Evolutionary conservation across 1,140 invertebrate genomes (phyloP).

Genomic region (Pogonomyrmex californicus): DNA sequence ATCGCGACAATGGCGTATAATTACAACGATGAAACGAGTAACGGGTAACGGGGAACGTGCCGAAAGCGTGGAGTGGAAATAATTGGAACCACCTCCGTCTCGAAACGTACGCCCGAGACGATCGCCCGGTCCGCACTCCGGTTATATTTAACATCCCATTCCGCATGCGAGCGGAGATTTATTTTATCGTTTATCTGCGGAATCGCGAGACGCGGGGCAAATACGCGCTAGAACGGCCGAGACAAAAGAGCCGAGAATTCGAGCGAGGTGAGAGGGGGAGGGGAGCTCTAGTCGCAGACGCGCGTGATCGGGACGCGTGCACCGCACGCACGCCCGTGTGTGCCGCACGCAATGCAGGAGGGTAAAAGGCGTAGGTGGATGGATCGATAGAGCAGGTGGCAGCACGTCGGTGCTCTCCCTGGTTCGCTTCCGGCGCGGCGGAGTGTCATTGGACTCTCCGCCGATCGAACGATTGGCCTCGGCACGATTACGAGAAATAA

Average conservation of each 20-base stretch:
- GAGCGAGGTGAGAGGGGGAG: background rate
- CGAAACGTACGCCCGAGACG: background rate
- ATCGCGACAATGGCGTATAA: background rate
- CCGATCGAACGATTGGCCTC: conserved; percentile 76
- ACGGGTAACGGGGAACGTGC: background rate
- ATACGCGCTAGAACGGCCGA: background rate
- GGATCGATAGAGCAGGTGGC: conserved; percentile 82
- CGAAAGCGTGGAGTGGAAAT: background rate
- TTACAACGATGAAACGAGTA: too few relatives aligned
- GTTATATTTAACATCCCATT: conserved; percentile 1
- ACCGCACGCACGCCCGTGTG: conserved; percentile 47
- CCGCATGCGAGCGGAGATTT: background rate
- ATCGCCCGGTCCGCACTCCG: background rate
- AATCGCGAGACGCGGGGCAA: background rate
- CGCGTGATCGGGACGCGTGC: conserved; percentile 17
- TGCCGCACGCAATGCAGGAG: conserved; percentile 60
- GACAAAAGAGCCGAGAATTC: background rate
- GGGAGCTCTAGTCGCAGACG: background rate
- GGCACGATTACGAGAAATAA: conserved; percentile 53
- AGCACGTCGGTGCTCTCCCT: conserved; percentile 83
- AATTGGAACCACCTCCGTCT: background rate
- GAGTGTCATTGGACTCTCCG: conserved; percentile 76
- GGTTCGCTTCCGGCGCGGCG: conserved; percentile 79
- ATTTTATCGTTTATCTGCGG: conserved; percentile 23
- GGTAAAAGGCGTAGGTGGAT: conserved; percentile 59